A percentile compares a stretch with the other conserved stretches of the same genome.
phyloP scores from a whole-genome alignment of 2,797 vertebrate genomes.

The Vireo griseus region DNA sequence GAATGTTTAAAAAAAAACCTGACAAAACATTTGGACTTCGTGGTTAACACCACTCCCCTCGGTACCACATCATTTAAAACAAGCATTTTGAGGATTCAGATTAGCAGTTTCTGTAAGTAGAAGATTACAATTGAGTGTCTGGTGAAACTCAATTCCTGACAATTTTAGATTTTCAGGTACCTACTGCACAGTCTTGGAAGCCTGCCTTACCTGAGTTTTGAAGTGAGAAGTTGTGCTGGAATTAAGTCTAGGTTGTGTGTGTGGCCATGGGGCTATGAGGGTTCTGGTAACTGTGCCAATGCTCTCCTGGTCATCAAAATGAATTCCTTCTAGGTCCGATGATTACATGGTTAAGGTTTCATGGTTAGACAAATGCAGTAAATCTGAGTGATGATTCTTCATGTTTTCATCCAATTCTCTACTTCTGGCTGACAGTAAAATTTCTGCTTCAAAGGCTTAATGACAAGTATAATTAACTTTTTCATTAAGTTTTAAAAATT shows the following conservation, averaged over 20 bases:
- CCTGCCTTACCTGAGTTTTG: background rate
- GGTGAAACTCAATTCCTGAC: background rate
- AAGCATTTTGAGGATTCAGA: background rate
- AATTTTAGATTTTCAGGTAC: background rate
- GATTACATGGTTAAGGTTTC: background rate
- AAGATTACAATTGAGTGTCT: too few relatives aligned
- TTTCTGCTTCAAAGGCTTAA: background rate
- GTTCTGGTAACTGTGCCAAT: background rate
- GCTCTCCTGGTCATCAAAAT: background rate
- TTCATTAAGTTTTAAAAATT: background rate
- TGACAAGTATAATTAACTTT: background rate
- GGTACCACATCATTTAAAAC: background rate
- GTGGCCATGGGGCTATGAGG: background rate
- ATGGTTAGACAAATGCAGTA: background rate
- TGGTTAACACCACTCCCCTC: background rate
- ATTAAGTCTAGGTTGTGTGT: background rate
- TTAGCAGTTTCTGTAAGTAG: background rate
- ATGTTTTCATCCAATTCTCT: background rate
- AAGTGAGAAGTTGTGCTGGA: background rate
- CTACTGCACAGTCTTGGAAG: background rate
- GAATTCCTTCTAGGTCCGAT: background rate
- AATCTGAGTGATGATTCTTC: background rate
- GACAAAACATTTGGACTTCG: background rate
- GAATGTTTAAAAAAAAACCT: background rate
- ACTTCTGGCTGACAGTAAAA: background rate